Conservation (phyloP, 2,888 invertebrate species). For the Sipunculus nudus region DNA sequence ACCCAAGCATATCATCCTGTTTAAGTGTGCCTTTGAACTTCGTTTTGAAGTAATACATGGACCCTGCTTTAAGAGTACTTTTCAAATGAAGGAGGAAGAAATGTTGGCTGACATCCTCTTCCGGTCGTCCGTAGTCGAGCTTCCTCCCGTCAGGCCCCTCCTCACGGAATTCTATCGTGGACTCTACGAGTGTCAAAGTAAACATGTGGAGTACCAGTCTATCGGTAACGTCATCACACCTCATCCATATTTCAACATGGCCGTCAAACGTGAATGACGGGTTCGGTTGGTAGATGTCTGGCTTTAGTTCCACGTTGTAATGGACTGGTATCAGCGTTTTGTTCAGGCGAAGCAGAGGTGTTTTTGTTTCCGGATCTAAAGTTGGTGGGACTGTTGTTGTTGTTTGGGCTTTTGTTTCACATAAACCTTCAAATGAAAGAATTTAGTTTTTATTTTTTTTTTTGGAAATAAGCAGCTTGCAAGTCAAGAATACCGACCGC, state of each 20-base stretch:
- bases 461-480: no score
- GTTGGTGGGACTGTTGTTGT: no score
- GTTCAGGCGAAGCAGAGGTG: constrained; percentile 6
- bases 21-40: constrained; percentile 9
- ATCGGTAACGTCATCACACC: constrained; percentile 6
- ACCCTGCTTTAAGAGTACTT: not conserved
- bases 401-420: no score
- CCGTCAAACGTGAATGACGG: constrained; percentile 10
- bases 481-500: no score
- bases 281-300: not conserved
- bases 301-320: constrained; percentile 11
- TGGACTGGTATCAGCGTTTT: constrained; percentile 7
- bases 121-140: not conserved
- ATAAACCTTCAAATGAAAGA: no score
- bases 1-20: constrained; percentile 1
- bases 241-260: constrained; percentile 3
- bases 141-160: not conserved
- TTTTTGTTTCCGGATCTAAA: not conserved
- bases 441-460: no score
- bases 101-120: constrained; percentile 6
- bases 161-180: not conserved
- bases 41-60: constrained; percentile 2
- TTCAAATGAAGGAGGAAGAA: not conserved
- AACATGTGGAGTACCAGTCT: not conserved
- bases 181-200: not conserved